Evolutionary conservation across 2,888 invertebrate genomes (phyloP).

Genomic region (Dysmachus trigonus): DNA sequence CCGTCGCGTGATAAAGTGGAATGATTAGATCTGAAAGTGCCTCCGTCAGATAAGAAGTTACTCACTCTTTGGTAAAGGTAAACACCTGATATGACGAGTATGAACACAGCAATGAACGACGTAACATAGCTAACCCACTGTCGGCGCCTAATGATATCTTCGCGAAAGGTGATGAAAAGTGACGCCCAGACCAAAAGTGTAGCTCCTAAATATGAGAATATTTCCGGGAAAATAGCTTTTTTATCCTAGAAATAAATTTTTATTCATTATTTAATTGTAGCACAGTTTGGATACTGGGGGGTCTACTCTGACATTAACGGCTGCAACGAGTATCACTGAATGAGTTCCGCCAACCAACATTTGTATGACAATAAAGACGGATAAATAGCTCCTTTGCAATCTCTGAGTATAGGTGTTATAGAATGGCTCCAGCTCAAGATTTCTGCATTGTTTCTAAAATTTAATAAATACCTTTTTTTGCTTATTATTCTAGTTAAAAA

Average conservation of each 20-base stretch:
- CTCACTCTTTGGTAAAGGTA: background rate
- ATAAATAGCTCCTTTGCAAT: conserved; percentile 79
- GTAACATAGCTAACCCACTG: conserved; percentile 62
- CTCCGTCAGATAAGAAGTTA: conserved; percentile 26
- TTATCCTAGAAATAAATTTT: conserved; percentile 52
- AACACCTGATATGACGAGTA: conserved; percentile 68
- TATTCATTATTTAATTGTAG: background rate
- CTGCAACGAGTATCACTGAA: conserved; percentile 67
- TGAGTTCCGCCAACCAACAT: conserved; percentile 73
- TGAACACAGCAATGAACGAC: conserved; percentile 64
- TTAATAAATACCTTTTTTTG: background rate
- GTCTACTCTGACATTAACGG: conserved; percentile 60
- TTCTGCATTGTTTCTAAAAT: conserved; percentile 76
- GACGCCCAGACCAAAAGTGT: conserved; percentile 60
- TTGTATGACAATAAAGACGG: conserved; percentile 77
- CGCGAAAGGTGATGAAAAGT: conserved; percentile 60
- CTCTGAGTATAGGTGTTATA: conserved; percentile 80
- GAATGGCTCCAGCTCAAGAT: conserved; percentile 77
- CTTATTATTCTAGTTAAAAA: background rate
- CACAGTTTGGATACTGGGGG: background rate
- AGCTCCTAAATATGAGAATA: conserved; percentile 58
- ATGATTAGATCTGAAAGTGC: conserved; percentile 70
- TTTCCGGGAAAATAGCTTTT: conserved; percentile 58
- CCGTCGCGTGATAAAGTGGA: conserved; percentile 71
- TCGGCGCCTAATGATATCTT: conserved; percentile 60